These are phyloP conservation scores for Carposina sasakii DNA, from an alignment of 1,140 invertebrate genomes.

Conservation along the genomic window DNA sequence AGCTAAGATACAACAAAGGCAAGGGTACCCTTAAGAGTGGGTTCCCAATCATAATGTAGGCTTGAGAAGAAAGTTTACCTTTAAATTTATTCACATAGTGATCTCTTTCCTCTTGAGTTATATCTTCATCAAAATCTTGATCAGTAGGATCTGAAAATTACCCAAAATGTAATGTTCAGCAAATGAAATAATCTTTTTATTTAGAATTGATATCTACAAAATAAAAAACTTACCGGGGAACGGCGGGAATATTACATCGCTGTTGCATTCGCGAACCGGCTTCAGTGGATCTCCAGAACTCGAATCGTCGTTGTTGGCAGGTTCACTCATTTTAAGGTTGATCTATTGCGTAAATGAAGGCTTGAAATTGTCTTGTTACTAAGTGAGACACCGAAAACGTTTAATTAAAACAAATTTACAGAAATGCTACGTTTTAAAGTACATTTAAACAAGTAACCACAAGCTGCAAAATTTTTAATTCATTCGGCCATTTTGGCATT, in stretches of 20 bases:
- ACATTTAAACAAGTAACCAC: neutral
- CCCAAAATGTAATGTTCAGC: neutral
- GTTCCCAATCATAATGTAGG: too few species aligned
- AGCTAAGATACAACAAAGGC: too few species aligned
- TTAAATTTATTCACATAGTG: constrained; percentile 48
- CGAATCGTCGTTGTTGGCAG: constrained; percentile 32
- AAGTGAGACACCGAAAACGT: neutral
- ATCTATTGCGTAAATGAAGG: neutral
- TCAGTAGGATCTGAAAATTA: constrained; percentile 53
- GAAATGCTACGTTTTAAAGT: neutral
- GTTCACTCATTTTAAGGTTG: constrained; percentile 44
- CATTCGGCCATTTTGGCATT: constrained; percentile 57
- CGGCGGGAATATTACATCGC: constrained; percentile 55
- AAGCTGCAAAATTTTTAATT: constrained; percentile 9
- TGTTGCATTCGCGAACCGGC: constrained; percentile 42
- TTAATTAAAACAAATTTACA: neutral
- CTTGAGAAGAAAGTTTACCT: too few species aligned
- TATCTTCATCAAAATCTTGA: constrained; percentile 68
- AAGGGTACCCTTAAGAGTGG: too few species aligned
- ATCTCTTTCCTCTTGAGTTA: constrained; percentile 68
- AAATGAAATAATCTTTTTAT: neutral
- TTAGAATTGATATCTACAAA: too few species aligned
- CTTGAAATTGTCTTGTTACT: neutral
- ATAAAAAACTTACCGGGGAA: constrained; percentile 42
- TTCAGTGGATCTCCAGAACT: constrained; percentile 41